Conservation (phyloP, 2,888 invertebrate genomes). For the Lutraria lutraria region DNA sequence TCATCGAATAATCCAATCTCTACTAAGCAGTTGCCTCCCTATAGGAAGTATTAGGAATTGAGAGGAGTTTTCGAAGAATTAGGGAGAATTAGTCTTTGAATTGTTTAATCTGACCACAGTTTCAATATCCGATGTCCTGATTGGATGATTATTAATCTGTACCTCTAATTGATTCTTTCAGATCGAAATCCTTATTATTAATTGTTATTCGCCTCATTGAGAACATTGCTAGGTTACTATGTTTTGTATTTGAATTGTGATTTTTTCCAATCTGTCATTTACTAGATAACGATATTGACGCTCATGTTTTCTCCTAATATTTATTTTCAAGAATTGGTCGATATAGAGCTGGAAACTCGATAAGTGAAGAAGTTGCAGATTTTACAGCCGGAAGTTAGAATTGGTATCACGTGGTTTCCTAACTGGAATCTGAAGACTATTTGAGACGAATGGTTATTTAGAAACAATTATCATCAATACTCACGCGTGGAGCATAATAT, state of each 20-base stretch:
- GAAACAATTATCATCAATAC: not conserved
- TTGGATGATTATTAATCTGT: too few species aligned
- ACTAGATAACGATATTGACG: not conserved
- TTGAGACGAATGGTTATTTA: not conserved
- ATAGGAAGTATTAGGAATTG: too few species aligned
- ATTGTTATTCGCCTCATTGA: too few species aligned
- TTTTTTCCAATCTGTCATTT: not conserved
- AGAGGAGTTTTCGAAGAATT: too few species aligned
- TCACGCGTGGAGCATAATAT: not conserved
- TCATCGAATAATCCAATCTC: too few species aligned
- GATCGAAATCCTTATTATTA: too few species aligned
- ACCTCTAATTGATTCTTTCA: too few species aligned
- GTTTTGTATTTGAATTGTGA: not conserved
- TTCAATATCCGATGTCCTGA: too few species aligned
- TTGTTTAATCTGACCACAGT: too few species aligned
- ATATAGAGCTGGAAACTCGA: not conserved
- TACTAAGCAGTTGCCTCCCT: too few species aligned
- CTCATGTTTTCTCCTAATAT: not conserved
- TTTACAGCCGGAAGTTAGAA: not conserved
- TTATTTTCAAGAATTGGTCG: constrained; percentile 8
- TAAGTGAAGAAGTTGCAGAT: not conserved
- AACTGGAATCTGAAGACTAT: not conserved
- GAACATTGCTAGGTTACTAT: too few species aligned
- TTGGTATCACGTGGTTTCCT: not conserved
- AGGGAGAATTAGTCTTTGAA: too few species aligned